Evolutionary conservation across 2,113 vertebrate species (phyloP).

Genomic region (Trematomus loennbergii): DNA sequence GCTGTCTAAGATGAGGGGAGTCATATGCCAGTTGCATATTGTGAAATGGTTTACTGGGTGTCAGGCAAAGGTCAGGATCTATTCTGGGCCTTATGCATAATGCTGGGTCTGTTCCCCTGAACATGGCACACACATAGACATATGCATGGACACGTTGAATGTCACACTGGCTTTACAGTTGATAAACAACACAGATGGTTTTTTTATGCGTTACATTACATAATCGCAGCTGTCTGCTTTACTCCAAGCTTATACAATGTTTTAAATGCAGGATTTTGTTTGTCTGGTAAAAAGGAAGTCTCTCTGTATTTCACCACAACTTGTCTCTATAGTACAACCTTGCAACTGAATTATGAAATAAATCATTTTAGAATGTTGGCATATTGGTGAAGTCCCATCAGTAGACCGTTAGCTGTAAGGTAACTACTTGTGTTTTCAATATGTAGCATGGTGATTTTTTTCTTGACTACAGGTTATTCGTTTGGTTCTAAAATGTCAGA

Average conservation of each 20-base stretch:
- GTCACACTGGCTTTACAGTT: slow-evolving; percentile 22
- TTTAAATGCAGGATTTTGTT: slow-evolving; percentile 12
- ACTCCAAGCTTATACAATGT: not conserved
- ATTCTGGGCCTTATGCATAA: slow-evolving; percentile 67
- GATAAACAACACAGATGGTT: slow-evolving; percentile 29
- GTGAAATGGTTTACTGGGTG: slow-evolving; percentile 70
- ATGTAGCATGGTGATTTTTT: too few relatives aligned
- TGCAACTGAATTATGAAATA: not conserved
- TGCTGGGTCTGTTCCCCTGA: slow-evolving; percentile 47
- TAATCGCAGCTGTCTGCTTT: slow-evolving; percentile 23
- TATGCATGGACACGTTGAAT: slow-evolving; percentile 28
- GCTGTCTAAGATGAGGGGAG: slow-evolving; percentile 44
- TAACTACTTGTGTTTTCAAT: not conserved
- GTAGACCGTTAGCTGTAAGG: not conserved
- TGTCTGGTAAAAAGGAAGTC: not conserved
- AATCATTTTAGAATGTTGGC: not conserved
- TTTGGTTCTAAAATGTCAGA: too few relatives aligned
- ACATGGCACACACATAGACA: slow-evolving; percentile 23
- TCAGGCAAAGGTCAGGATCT: slow-evolving; percentile 74
- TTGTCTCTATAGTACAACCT: not conserved
- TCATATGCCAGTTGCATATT: slow-evolving; percentile 64
- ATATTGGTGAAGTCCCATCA: not conserved
- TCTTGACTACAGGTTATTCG: too few relatives aligned
- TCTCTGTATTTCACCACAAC: not conserved
- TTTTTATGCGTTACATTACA: slow-evolving; percentile 19